These are phyloP conservation scores for Kuschelorhynchus macadamiae DNA, from an alignment of 2,888 invertebrate species.

Conservation along the genomic window DNA sequence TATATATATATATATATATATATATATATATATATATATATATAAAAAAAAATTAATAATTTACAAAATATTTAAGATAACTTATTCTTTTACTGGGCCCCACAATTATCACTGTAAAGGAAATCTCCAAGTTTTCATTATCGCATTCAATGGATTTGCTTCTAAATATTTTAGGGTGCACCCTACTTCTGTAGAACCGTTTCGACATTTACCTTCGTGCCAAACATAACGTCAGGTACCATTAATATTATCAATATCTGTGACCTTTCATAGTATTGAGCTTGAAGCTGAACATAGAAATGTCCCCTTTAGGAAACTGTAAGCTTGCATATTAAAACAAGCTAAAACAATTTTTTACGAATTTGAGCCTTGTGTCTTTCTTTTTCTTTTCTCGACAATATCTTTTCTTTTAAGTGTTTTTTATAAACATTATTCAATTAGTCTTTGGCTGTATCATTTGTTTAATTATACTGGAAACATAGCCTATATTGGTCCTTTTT, in stretches of 20 bases:
- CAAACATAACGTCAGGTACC: background rate
- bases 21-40: too few relatives aligned
- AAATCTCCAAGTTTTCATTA: too few relatives aligned
- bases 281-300: background rate
- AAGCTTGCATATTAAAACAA: background rate
- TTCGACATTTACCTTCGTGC: background rate
- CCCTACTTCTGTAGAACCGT: background rate
- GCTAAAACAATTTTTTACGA: background rate
- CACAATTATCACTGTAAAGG: too few relatives aligned
- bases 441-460: background rate
- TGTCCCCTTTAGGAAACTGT: background rate
- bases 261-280: background rate
- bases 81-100: too few relatives aligned
- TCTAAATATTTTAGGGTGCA: background rate
- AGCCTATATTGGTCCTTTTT: constrained; percentile 1
- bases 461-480: background rate
- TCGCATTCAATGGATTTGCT: background rate
- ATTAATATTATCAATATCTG: background rate
- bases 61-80: too few relatives aligned
- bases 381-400: background rate
- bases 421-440: background rate
- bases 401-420: constrained; percentile 8
- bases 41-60: too few relatives aligned
- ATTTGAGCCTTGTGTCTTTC: background rate
- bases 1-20: too few relatives aligned